phyloP scores from a whole-genome alignment of 2,113 vertebrate species.

The Galemys pyrenaicus region DNA sequence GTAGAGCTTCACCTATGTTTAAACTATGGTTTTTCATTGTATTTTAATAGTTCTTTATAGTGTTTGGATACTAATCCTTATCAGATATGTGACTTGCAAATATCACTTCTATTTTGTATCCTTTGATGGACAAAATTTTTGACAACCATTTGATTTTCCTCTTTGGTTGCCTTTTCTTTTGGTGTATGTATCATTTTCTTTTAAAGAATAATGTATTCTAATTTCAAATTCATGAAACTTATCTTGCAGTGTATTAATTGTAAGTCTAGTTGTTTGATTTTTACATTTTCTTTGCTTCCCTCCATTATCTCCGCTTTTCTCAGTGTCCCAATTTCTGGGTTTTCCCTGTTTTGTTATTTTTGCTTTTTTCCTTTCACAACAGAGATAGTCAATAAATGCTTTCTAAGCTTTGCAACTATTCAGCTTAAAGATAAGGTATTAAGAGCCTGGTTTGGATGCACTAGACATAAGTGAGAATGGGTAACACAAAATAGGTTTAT shows the following conservation, averaged over 20 bases:
- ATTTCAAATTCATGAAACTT: not conserved
- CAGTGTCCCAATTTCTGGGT: not conserved
- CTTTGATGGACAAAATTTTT: not conserved
- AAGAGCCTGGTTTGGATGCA: not conserved
- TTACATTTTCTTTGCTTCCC: not conserved
- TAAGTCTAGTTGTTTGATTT: not conserved
- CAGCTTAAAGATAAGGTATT: not conserved
- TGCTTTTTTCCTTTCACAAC: not conserved
- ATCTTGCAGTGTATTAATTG: not conserved
- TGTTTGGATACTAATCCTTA: not conserved
- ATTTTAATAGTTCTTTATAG: not conserved
- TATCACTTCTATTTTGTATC: not conserved
- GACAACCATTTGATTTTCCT: not conserved
- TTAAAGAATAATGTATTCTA: not conserved
- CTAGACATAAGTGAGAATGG: not conserved
- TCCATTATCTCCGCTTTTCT: not conserved
- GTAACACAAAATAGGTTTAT: not conserved
- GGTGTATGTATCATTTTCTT: not conserved
- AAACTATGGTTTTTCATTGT: not conserved
- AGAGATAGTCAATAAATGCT: not conserved
- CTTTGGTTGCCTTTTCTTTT: not conserved
- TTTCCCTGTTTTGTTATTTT: not conserved
- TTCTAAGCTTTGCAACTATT: not conserved
- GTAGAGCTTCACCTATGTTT: not conserved
- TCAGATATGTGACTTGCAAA: not conserved